These are phyloP conservation scores for Platysteira castanea DNA, from an alignment of 2,113 vertebrate species.

Conservation along the genomic window DNA sequence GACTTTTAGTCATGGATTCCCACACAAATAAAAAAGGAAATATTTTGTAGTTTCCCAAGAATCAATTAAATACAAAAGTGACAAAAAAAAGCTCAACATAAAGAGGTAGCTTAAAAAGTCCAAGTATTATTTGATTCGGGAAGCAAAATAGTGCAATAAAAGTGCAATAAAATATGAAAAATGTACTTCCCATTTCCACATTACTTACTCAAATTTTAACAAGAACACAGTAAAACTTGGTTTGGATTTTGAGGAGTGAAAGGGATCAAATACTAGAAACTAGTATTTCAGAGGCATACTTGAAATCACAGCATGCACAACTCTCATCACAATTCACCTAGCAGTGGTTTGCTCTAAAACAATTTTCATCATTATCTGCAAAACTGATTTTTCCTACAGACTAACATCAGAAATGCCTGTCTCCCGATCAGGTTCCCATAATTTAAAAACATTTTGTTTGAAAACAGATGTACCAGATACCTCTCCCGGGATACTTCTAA, in stretches of 20 bases:
- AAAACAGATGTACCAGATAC: background rate
- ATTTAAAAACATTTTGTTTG: background rate
- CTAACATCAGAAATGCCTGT: background rate
- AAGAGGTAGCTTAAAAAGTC: conserved; percentile 9
- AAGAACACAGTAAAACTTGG: background rate
- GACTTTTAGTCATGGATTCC: background rate
- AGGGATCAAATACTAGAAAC: background rate
- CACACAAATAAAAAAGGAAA: background rate
- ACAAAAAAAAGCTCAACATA: background rate
- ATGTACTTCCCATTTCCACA: background rate
- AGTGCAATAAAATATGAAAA: background rate
- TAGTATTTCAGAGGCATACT: background rate
- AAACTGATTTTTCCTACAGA: background rate
- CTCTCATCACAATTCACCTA: background rate
- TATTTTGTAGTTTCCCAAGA: background rate
- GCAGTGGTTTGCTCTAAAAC: background rate
- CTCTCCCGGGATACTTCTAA: background rate
- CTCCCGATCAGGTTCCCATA: background rate
- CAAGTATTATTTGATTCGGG: background rate
- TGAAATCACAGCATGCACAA: background rate
- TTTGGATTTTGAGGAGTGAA: background rate
- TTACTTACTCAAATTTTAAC: background rate
- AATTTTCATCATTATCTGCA: background rate
- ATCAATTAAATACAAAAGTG: background rate
- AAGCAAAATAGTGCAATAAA: background rate